These are phyloP conservation scores for Akabosia matsudoensis DNA, from an alignment of 1,140 invertebrate genomes.

Conservation along the genomic window DNA sequence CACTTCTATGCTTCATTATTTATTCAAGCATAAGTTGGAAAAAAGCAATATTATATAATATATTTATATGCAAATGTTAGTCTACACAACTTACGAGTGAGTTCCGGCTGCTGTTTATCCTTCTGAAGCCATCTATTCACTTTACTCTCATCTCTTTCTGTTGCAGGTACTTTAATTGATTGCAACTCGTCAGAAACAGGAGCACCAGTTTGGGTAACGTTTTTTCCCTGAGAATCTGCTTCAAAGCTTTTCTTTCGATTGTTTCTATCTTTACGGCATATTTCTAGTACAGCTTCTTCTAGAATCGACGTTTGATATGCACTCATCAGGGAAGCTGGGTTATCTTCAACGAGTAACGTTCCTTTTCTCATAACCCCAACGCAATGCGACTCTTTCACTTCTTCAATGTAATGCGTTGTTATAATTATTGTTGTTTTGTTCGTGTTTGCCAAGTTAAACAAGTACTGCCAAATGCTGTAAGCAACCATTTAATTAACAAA, in stretches of 20 bases:
- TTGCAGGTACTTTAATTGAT: neutral
- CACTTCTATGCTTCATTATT: too few relatives aligned
- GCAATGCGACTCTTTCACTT: neutral
- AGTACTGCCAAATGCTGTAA: neutral
- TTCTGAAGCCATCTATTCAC: neutral
- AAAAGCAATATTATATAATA: too few relatives aligned
- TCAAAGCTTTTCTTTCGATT: neutral
- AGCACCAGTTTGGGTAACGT: neutral
- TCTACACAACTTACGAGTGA: too few relatives aligned
- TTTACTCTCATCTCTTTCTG: neutral
- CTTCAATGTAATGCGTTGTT: conserved; percentile 1
- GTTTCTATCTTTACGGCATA: neutral
- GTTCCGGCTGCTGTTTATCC: neutral
- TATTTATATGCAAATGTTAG: too few relatives aligned
- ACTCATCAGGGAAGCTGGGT: neutral
- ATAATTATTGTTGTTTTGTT: neutral
- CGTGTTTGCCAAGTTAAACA: neutral
- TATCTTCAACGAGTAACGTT: neutral
- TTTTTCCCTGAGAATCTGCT: neutral
- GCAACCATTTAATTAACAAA: too few relatives aligned
- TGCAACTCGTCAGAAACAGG: neutral
- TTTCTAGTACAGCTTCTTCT: neutral
- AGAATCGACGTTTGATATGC: neutral
- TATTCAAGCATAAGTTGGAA: too few relatives aligned
- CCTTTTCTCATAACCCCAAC: conserved; percentile 11